phyloP scores from a whole-genome alignment of 2,797 vertebrate species.

The Argentina silus region DNA sequence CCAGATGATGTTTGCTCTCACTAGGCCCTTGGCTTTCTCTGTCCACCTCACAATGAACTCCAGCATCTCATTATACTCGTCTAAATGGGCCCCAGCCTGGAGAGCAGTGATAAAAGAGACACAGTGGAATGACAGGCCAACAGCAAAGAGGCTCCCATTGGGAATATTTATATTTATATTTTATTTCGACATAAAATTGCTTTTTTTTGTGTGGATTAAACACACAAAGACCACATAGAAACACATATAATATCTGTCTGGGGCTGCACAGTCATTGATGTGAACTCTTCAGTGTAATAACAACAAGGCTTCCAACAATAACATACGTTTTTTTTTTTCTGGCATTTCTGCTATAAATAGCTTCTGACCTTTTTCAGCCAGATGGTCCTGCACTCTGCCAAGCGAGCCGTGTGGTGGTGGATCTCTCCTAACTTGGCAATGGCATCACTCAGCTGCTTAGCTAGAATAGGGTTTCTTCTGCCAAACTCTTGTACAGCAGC shows the following conservation, averaged over 20 bases:
- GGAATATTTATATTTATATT: too few species aligned
- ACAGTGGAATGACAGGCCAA: not conserved
- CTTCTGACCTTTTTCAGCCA: constrained; percentile 90
- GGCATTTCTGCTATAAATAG: not conserved
- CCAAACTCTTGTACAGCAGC: constrained; percentile 87
- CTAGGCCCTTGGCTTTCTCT: constrained; percentile 90
- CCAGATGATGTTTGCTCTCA: constrained; percentile 88
- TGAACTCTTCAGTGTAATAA: not conserved
- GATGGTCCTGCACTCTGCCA: constrained; percentile 85
- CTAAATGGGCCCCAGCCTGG: constrained; percentile 89
- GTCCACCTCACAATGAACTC: constrained; percentile 92
- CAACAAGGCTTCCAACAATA: not conserved
- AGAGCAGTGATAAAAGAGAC: constrained; percentile 26
- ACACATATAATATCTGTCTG: not conserved
- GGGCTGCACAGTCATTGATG: not conserved
- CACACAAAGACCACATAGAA: too few species aligned
- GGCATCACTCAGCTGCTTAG: constrained; percentile 86
- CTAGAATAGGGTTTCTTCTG: constrained; percentile 85
- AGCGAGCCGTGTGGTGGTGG: constrained; percentile 86
- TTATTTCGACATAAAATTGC: too few species aligned
- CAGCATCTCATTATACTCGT: constrained; percentile 94
- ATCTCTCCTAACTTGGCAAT: constrained; percentile 87
- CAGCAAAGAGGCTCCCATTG: not conserved
- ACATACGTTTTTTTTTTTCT: not conserved
- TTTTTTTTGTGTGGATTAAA: too few species aligned